A percentile compares a stretch with the other conserved stretches of the same genome.
Conservation (phyloP, 1,140 invertebrate species). For the Pollicipes pollicipes region DNA sequence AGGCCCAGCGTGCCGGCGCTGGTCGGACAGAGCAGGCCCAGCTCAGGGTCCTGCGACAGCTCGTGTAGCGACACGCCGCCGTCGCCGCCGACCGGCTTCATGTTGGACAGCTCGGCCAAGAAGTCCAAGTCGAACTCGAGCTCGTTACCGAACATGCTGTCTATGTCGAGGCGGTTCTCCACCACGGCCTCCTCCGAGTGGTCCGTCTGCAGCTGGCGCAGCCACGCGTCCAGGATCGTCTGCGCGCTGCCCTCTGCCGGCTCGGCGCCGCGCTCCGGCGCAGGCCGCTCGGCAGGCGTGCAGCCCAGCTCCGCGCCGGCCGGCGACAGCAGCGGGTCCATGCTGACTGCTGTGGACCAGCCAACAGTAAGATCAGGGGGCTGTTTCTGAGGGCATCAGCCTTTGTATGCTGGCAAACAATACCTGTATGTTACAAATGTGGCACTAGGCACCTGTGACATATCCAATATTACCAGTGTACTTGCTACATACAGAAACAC, state of each 20-base stretch:
- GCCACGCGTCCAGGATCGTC: background rate
- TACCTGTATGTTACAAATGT: no score
- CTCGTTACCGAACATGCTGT: background rate
- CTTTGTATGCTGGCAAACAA: no score
- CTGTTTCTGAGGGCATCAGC: no score
- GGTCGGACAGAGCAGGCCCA: background rate
- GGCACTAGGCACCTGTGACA: no score
- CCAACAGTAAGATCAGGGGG: no score
- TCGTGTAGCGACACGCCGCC: background rate
- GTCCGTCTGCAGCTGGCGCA: background rate
- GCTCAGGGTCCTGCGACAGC: background rate
- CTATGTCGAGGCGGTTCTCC: background rate
- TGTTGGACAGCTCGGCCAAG: background rate
- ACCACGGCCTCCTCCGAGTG: background rate
- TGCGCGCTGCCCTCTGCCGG: background rate
- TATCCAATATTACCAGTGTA: no score
- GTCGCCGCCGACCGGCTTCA: background rate
- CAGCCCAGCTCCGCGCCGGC: background rate
- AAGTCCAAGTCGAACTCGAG: slow-evolving; percentile 1
- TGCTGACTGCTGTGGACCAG: no score
- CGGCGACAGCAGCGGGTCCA: background rate
- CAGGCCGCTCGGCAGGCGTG: background rate
- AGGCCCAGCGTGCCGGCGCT: background rate
- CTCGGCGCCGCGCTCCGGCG: background rate
- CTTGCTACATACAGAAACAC: no score